Evolutionary conservation across 35 echinoderm and acorn worm species (phyloP).

Genomic region (Apostichopus californicus): DNA sequence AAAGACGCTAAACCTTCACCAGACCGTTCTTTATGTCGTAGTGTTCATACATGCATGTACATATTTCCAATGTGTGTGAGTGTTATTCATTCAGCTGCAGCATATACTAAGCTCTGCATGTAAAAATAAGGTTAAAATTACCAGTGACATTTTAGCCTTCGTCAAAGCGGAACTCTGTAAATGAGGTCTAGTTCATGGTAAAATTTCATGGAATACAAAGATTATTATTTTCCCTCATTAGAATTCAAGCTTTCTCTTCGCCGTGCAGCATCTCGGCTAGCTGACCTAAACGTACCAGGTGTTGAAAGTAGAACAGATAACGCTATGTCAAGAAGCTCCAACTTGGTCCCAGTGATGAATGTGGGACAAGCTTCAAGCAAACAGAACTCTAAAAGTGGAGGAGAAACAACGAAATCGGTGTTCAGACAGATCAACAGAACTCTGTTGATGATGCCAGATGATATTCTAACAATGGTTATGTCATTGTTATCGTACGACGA

Average conservation of each 20-base stretch:
- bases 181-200: background rate
- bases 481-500: conserved; percentile 31
- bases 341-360: background rate
- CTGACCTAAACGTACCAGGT: too few relatives aligned
- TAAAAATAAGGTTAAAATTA: too few relatives aligned
- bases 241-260: background rate
- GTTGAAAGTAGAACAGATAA: too few relatives aligned
- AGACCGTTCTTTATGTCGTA: too few relatives aligned
- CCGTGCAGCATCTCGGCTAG: too few relatives aligned
- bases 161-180: background rate
- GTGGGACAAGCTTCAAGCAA: background rate
- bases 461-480: conserved; percentile 51
- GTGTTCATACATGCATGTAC: too few relatives aligned
- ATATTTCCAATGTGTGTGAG: too few relatives aligned
- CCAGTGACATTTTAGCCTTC: too few relatives aligned
- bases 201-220: background rate
- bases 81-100: too few relatives aligned
- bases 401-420: background rate
- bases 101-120: too few relatives aligned
- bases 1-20: too few relatives aligned
- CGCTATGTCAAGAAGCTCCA: background rate
- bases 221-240: background rate
- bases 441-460: conserved; percentile 53
- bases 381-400: background rate
- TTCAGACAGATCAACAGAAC: conserved; percentile 32